A percentile compares a stretch with the other conserved stretches of the same genome.
Evolutionary conservation across 2,797 vertebrate genomes (phyloP).

Genomic region (Notoglanidium macrostoma): DNA sequence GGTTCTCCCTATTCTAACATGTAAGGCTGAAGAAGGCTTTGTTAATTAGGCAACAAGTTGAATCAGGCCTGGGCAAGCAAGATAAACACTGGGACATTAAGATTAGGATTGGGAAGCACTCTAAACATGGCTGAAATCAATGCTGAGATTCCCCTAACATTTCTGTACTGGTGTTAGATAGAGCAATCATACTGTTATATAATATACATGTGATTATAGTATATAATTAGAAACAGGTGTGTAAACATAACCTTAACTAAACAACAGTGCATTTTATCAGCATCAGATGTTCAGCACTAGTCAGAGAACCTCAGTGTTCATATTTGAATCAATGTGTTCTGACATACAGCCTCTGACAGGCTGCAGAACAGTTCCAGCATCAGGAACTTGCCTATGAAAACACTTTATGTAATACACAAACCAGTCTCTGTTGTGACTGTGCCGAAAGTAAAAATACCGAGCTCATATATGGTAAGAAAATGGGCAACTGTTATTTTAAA

Average conservation of each 20-base stretch:
- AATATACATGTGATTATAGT: not conserved
- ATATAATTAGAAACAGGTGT: not conserved
- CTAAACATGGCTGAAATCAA: too few species aligned
- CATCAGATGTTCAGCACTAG: not conserved
- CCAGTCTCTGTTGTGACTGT: not conserved
- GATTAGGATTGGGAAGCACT: not conserved
- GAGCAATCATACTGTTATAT: not conserved
- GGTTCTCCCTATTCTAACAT: not conserved
- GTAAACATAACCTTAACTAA: not conserved
- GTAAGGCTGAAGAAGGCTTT: not conserved
- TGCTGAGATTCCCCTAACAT: not conserved
- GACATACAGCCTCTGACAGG: not conserved
- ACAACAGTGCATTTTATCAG: not conserved
- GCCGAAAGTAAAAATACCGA: constrained; percentile 14
- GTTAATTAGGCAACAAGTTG: not conserved
- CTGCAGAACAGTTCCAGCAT: constrained; percentile 1
- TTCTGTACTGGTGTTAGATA: not conserved
- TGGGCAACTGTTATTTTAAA: constrained; percentile 40
- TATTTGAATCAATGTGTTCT: not conserved
- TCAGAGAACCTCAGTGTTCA: not conserved
- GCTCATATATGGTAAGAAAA: constrained; percentile 47
- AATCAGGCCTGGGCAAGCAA: not conserved
- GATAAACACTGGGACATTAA: not conserved
- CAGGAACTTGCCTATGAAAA: constrained; percentile 13
- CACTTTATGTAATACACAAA: not conserved